A percentile compares a stretch with the other conserved stretches of the same genome.
Conservation (phyloP, 2,888 invertebrate species). For the Noctuana brunneofusca region DNA sequence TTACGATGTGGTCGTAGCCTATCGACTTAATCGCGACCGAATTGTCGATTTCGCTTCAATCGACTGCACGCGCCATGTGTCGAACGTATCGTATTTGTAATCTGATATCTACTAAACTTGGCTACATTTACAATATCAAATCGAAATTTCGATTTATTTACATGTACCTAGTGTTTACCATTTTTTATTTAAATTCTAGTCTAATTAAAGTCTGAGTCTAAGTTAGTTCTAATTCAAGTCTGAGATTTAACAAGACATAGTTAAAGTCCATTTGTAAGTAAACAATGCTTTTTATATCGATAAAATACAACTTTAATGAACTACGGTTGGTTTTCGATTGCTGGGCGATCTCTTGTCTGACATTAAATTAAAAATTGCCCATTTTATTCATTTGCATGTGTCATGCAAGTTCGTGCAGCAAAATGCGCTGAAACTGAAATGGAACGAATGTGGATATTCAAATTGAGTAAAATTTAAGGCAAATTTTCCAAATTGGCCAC, state of each 20-base stretch:
- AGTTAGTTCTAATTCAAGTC: no score
- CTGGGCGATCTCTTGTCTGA: not conserved
- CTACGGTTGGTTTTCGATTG: no score
- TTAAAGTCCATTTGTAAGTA: no score
- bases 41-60: constrained; percentile 66
- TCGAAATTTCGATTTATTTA: constrained; percentile 19
- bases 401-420: constrained; percentile 14
- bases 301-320: no score
- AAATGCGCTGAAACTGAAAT: constrained; percentile 29
- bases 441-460: constrained; percentile 39
- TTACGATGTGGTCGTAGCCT: constrained; percentile 48
- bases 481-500: constrained; percentile 65
- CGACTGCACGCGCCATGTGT: constrained; percentile 68
- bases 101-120: constrained; percentile 60
- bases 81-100: constrained; percentile 63
- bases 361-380: not conserved
- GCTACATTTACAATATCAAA: constrained; percentile 48
- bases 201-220: no score
- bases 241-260: no score
- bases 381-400: not conserved
- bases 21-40: constrained; percentile 61
- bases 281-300: no score
- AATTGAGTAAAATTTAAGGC: constrained; percentile 52
- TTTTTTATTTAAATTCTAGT: no score
- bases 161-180: not conserved